Base-by-base conservation (phyloP, 2,888 invertebrate species). In the Nemoura dubitans region DNA sequence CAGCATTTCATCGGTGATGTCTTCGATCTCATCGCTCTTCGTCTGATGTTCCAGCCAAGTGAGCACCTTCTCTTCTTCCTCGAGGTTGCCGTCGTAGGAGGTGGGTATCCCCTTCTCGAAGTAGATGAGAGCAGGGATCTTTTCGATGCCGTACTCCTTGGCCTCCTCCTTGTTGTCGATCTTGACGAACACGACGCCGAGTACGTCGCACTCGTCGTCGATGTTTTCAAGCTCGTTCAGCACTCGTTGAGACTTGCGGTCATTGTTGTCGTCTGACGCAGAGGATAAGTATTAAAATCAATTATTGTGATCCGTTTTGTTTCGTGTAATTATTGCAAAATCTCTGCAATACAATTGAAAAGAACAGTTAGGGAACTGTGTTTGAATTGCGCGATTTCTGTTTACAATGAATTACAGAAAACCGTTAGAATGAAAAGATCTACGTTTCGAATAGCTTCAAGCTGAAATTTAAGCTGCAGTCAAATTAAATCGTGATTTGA, bases 1-100 rank as follows among this genome's bases (percentile, higher is more conserved):
- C 88, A 98, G 93, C 97, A 98, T 97, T 93, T 98, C 97, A 91
- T 98, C 97, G 26, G 97, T 98, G 87, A 98, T 96, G 90, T 98
- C 98, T 92, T 98, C 98, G 89, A 98, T 98, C 93, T 98, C 97
- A 91, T 98, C 98, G 89, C 94, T 95, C 89, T 96, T 96, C 80
- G 95, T 94, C 91, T 98, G 98, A 89, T 96, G 95, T 89, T 95
- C 95, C 30, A 98, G 93, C 98, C 98, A 98, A 89, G 94, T 95
- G 0, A 98, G 92, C 26, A 97, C 96, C 91, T 97, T 96, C 88
- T 97, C 97, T 91, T 97, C 97, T 89, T 97, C 97, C 92, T 97
- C 97, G 89, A 97, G 93, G 91, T 97, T 97, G 90, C 92, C 92
- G 89, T 91, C 92, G 83, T 88, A 88, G 0, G 78, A 86, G 5